These are phyloP conservation scores for Teleogryllus occipitalis DNA, from an alignment of 1,140 invertebrate species.

Conservation along the genomic window DNA sequence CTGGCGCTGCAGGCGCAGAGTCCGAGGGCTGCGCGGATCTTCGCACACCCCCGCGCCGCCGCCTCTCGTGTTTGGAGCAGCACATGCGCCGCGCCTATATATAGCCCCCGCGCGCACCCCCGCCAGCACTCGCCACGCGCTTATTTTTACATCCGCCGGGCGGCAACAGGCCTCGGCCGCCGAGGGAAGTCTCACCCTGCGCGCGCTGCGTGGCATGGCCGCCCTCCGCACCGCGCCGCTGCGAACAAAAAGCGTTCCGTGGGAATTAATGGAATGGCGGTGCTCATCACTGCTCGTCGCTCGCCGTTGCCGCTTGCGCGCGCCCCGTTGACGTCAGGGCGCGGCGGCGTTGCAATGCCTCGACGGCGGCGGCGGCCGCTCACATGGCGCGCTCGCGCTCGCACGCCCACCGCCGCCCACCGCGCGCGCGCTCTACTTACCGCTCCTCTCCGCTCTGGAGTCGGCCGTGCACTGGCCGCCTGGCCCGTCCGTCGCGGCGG, in stretches of 20 bases:
- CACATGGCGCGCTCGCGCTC: not conserved
- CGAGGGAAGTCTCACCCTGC: not conserved
- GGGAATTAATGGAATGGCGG: not conserved
- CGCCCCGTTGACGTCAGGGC: not conserved
- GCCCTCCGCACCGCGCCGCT: not conserved
- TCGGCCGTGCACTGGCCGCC: no score
- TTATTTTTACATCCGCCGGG: not conserved
- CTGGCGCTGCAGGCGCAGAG: not conserved
- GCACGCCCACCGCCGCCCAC: no score
- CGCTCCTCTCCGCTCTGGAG: no score
- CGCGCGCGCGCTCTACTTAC: no score
- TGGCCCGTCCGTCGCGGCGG: no score
- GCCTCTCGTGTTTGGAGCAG: not conserved
- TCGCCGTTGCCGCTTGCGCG: not conserved
- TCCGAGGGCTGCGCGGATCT: not conserved
- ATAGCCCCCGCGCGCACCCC: not conserved
- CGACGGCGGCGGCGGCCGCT: not conserved
- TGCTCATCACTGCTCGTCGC: not conserved
- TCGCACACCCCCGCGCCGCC: not conserved
- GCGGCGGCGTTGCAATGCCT: not conserved
- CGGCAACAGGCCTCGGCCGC: not conserved
- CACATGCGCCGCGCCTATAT: constrained; percentile 2
- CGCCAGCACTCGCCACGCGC: not conserved
- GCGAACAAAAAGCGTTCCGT: not conserved
- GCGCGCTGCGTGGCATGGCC: not conserved